Evolutionary conservation across 1,140 invertebrate genomes (phyloP).

Genomic region (Acromyrmex charruanus): DNA sequence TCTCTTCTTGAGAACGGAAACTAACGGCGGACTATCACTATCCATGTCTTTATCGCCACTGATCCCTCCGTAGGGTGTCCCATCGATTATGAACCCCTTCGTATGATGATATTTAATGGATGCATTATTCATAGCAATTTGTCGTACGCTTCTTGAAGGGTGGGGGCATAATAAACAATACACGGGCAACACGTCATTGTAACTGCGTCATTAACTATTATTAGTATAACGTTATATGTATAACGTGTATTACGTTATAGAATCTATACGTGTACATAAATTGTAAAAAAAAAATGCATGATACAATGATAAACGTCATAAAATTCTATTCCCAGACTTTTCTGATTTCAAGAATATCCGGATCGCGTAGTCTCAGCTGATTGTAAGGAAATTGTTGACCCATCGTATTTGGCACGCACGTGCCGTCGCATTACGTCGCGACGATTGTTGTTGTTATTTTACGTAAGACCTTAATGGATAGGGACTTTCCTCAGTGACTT

Average conservation of each 20-base stretch:
- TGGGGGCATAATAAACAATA: conserved; percentile 48
- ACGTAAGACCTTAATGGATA: conserved; percentile 42
- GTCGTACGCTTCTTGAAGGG: conserved; percentile 39
- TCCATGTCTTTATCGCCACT: conserved; percentile 70
- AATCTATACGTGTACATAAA: neutral
- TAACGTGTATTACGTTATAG: conserved; percentile 6
- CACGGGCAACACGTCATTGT: neutral
- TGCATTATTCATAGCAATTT: conserved; percentile 56
- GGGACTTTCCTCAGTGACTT: conserved; percentile 7
- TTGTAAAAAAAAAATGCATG: neutral
- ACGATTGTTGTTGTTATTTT: conserved; percentile 59
- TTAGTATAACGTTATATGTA: neutral
- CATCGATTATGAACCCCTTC: conserved; percentile 70
- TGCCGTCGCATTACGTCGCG: conserved; percentile 27
- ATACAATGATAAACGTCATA: neutral
- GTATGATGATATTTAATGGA: conserved; percentile 65
- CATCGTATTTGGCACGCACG: neutral
- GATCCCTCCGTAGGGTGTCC: conserved; percentile 19
- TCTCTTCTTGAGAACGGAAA: conserved; percentile 59
- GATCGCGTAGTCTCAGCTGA: neutral
- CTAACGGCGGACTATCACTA: conserved; percentile 58
- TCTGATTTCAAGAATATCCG: neutral
- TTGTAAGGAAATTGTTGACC: neutral
- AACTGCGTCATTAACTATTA: conserved; percentile 51
- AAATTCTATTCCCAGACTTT: neutral